Evolutionary conservation across 1,140 invertebrate genomes (phyloP).

Genomic region (Triops longicaudatus): DNA sequence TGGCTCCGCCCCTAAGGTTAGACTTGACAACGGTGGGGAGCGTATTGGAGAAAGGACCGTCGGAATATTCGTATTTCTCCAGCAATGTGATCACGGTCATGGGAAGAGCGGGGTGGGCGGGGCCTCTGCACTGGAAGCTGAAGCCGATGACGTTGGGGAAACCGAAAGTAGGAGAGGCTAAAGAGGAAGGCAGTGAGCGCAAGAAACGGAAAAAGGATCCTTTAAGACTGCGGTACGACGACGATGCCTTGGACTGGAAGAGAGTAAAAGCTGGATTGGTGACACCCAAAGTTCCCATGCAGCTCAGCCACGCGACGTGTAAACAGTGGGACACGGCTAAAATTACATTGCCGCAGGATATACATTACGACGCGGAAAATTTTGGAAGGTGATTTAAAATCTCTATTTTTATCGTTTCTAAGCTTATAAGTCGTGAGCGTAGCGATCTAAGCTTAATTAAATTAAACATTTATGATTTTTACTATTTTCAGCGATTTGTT

Average conservation of each 20-base stretch:
- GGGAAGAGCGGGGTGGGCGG: conserved; percentile 56
- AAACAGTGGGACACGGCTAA: conserved; percentile 40
- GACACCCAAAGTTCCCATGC: conserved; percentile 35
- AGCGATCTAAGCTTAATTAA: not conserved
- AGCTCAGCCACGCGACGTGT: conserved; percentile 40
- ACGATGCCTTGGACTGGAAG: conserved; percentile 34
- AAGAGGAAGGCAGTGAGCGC: conserved; percentile 23
- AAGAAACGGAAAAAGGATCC: conserved; percentile 36
- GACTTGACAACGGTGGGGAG: conserved; percentile 29
- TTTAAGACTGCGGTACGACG: conserved; percentile 37
- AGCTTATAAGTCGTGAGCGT: too few relatives aligned
- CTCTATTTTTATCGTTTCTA: too few relatives aligned
- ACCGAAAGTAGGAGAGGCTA: not conserved
- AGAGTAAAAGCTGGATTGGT: conserved; percentile 37
- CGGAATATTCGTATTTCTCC: conserved; percentile 61
- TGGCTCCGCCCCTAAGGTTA: not conserved
- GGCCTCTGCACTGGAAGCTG: conserved; percentile 64
- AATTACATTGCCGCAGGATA: conserved; percentile 42
- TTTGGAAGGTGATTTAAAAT: conserved; percentile 37
- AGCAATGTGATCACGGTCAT: conserved; percentile 38
- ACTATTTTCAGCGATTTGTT: conserved; percentile 16
- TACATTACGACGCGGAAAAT: conserved; percentile 41
- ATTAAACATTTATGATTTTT: not conserved
- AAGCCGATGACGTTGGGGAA: conserved; percentile 11
- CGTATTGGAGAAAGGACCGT: conserved; percentile 33